Percentiles rank a stretch among this genome's conserved stretches.
Conservation (phyloP, 1,140 invertebrate species). For the Cotesia glomerata region DNA sequence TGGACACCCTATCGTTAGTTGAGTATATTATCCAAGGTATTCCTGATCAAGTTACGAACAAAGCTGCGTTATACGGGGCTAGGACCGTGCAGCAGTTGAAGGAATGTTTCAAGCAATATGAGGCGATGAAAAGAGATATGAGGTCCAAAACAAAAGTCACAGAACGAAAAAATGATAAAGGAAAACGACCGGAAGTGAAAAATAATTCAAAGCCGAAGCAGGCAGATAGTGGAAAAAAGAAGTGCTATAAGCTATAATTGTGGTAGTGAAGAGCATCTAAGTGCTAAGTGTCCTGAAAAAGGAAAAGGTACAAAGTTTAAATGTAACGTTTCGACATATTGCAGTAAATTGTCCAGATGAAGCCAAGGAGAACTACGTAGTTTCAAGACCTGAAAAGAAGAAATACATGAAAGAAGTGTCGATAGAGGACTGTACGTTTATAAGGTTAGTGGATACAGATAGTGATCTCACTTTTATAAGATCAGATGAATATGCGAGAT, state of each 20-base stretch:
- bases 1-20: conserved; percentile 45
- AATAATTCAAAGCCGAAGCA: no score
- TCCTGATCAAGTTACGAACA: conserved; percentile 43
- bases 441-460: conserved; percentile 20
- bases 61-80: conserved; percentile 50
- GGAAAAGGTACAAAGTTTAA: conserved; percentile 2
- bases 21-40: conserved; percentile 54
- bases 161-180: conserved; percentile 33
- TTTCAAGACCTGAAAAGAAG: neutral
- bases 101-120: conserved; percentile 21
- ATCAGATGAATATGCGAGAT: conserved; percentile 19
- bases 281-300: conserved; percentile 18
- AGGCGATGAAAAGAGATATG: conserved; percentile 1
- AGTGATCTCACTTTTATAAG: conserved; percentile 27
- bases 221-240: neutral
- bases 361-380: neutral
- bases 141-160: neutral
- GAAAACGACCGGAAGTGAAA: neutral
- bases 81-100: conserved; percentile 33
- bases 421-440: neutral
- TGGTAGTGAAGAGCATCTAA: conserved; percentile 22
- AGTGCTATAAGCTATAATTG: conserved; percentile 28
- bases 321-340: conserved; percentile 2
- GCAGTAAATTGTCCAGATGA: neutral
- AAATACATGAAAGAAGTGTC: neutral